Evolutionary conservation across 2,113 vertebrate species (phyloP).

Genomic region (Athene noctua): DNA sequence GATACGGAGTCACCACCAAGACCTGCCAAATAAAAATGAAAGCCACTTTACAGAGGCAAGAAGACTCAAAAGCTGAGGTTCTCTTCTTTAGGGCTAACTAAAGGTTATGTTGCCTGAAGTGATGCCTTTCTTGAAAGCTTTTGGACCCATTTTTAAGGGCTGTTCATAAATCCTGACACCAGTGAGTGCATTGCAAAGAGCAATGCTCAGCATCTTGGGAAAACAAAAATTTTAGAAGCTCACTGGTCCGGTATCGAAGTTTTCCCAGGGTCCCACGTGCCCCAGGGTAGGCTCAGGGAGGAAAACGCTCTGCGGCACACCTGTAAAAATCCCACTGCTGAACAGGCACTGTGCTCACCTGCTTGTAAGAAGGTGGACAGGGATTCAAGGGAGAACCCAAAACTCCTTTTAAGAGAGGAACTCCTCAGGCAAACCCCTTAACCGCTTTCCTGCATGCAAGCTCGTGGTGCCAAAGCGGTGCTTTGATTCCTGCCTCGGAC

Average conservation of each 20-base stretch:
- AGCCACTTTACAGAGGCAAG: not conserved
- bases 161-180: not conserved
- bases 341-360: not conserved
- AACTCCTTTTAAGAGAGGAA: not conserved
- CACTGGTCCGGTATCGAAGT: no score
- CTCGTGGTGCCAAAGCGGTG: fast-evolving
- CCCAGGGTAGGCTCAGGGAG: fast-evolving
- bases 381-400: not conserved
- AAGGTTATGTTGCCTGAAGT: not conserved
- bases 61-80: not conserved
- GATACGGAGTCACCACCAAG: not conserved
- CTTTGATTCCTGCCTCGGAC: not conserved
- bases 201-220: not conserved
- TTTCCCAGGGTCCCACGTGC: fast-evolving
- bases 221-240: not conserved
- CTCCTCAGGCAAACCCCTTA: not conserved
- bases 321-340: not conserved
- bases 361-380: fast-evolving
- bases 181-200: fast-evolving
- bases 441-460: not conserved
- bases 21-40: not conserved
- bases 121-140: not conserved
- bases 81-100: not conserved
- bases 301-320: not conserved
- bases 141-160: not conserved